Conservation (phyloP, 2,888 invertebrate species). For the Drosophila anomelani region DNA sequence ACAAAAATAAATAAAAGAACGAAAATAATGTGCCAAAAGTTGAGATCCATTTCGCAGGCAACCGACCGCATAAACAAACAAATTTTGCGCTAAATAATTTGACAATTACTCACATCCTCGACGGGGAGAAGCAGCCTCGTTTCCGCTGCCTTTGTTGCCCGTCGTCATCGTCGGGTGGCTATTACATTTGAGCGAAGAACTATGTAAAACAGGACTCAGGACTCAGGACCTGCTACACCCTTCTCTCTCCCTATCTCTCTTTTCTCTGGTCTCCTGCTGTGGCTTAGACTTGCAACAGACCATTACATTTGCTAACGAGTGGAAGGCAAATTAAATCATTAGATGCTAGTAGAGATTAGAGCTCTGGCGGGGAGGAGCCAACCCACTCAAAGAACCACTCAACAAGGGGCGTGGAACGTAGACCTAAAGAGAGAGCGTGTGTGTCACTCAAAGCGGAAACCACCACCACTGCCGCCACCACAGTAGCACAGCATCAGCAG, state of each 20-base stretch:
- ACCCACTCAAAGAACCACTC: slow-evolving; percentile 64
- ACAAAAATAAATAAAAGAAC: slow-evolving; percentile 10
- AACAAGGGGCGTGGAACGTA: slow-evolving; percentile 63
- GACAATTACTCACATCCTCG: slow-evolving; percentile 83
- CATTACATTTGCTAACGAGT: slow-evolving; percentile 84
- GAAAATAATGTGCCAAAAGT: slow-evolving; percentile 39
- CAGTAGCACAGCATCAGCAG: slow-evolving; percentile 29
- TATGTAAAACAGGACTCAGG: slow-evolving; percentile 57
- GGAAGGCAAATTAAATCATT: slow-evolving; percentile 85
- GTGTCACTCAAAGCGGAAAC: slow-evolving; percentile 56
- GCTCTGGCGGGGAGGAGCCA: slow-evolving; percentile 54
- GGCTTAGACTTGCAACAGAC: slow-evolving; percentile 80
- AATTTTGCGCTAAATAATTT: slow-evolving; percentile 85
- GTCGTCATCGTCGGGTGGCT: slow-evolving; percentile 54
- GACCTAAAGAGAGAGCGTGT: neutral
- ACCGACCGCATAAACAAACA: slow-evolving; percentile 83
- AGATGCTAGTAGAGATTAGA: slow-evolving; percentile 79
- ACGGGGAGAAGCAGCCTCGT: neutral
- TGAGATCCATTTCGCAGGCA: slow-evolving; percentile 80
- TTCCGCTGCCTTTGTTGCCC: slow-evolving; percentile 7
- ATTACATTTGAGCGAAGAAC: slow-evolving; percentile 57
- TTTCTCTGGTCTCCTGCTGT: slow-evolving; percentile 33
- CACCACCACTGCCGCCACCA: slow-evolving; percentile 40
- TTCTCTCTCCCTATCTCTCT: neutral
- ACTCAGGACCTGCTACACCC: slow-evolving; percentile 8